These are phyloP conservation scores for Betta splendens DNA, from an alignment of 2,797 vertebrate genomes.

Conservation along the genomic window DNA sequence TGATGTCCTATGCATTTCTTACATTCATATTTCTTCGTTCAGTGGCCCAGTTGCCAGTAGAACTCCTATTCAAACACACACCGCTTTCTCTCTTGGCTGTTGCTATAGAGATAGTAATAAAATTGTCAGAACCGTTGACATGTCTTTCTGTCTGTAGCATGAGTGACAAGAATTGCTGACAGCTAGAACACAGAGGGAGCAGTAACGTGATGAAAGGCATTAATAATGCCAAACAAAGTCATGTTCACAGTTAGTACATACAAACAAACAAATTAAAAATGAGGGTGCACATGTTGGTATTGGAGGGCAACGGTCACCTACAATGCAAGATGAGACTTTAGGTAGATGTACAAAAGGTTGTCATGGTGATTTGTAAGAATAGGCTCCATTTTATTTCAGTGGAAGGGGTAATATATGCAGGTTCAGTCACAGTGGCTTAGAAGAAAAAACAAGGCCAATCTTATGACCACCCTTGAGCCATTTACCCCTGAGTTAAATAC, in stretches of 20 bases:
- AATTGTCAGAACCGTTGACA: conserved; percentile 29
- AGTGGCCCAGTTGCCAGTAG: conserved; percentile 4
- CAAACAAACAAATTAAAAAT: background rate
- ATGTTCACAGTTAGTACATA: background rate
- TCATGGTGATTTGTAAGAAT: conserved; percentile 37
- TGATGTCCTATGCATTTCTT: background rate
- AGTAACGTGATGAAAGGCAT: conserved; percentile 22
- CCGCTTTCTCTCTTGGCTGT: conserved; percentile 33
- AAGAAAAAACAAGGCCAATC: background rate
- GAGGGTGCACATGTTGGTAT: background rate
- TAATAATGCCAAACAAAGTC: background rate
- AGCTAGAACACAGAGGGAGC: conserved; percentile 15
- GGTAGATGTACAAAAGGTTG: conserved; percentile 28
- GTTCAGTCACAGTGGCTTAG: conserved; percentile 3
- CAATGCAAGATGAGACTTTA: conserved; percentile 1
- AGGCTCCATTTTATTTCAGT: conserved; percentile 13
- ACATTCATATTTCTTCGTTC: conserved; percentile 25
- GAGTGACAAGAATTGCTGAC: conserved; percentile 39
- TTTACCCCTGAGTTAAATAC: background rate
- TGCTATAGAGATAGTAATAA: conserved; percentile 64
- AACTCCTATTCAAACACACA: conserved; percentile 11
- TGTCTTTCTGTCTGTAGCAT: conserved; percentile 29
- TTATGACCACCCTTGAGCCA: background rate
- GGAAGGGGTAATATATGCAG: background rate
- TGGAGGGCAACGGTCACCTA: conserved; percentile 8